Base-by-base conservation (phyloP, 2,888 invertebrate species). In the Polymixis flavicincta region DNA sequence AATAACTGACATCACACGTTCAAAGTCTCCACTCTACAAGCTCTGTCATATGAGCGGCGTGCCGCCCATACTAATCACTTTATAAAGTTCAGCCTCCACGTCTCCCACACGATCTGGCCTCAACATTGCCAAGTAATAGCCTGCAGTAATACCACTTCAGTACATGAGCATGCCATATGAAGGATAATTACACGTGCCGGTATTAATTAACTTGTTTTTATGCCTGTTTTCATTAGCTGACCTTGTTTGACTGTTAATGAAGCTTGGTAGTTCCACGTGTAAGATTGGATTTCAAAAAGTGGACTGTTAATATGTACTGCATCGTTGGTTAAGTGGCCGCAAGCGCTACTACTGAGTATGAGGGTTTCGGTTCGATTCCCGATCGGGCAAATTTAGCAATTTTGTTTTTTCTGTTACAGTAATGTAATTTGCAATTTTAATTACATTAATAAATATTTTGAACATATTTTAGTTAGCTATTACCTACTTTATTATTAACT, bases 21-120 rank as follows among this genome's bases (percentile, higher is more conserved):
- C 22, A 17, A 17, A 19, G 25, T 32, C 37, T 17, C 25, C 25
- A 63, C 71, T 57, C 25, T 14, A 69, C 59, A 17, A 45, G 78
- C 45, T 37, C 69, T 50, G 45, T 71, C 55, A 55, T 79, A 79
- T 79, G 25, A 70, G 14, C 25, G 17, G 32, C 63, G 75, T 71
- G 64, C 22, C 77, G n/a, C 13, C 32, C 82, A 76, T 80, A 71
- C 59, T 69, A 80, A 71, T 64, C 6, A n/a, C n/a, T 22, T 59
- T 37, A 57, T 45, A 59, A 71, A 77, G 42, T 55, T 61, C 68
- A 68, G 71, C 32, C 65, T 37, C 57, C 14, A 48, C 50, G 32
- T 17, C 22, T 57, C 13, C 17, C 14, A 59, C 55, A 45, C 57
- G 13, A 42, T 57, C 19, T 32, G 57, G 67, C 63, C 70, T 83